These are phyloP conservation scores for Lathronympha strigana DNA, from an alignment of 2,888 invertebrate species.

Conservation along the genomic window DNA sequence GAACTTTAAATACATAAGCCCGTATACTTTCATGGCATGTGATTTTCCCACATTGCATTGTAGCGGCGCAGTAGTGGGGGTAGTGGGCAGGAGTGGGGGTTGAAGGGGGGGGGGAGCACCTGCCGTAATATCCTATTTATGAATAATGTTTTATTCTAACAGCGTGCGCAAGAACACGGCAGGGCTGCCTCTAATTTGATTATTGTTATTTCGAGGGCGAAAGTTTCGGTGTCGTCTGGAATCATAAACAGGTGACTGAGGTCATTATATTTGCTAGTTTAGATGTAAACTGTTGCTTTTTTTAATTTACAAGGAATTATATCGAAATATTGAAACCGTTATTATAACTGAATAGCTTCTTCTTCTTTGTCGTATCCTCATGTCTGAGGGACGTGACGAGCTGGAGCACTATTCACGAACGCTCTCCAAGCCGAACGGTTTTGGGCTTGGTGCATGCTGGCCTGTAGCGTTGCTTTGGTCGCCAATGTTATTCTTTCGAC, in stretches of 20 bases:
- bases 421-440: no score
- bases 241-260: conserved; percentile 23
- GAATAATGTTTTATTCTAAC: conserved; percentile 84
- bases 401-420: no score
- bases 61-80: conserved; percentile 45
- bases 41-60: conserved; percentile 45
- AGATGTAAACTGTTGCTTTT: neutral
- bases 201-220: conserved; percentile 34
- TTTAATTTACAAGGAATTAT: neutral
- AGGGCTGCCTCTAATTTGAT: conserved; percentile 55
- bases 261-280: conserved; percentile 14
- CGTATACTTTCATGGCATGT: conserved; percentile 37
- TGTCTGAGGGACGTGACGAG: no score
- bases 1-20: conserved; percentile 39
- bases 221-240: conserved; percentile 25
- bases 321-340: no score
- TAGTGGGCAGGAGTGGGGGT: conserved; percentile 43
- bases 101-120: conserved; percentile 57
- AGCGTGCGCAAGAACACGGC: conserved; percentile 66
- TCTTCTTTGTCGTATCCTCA: no score
- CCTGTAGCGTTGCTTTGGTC: no score
- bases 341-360: no score
- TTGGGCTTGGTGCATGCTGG: no score
- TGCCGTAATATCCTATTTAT: conserved; percentile 82
- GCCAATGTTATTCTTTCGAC: no score